Evolutionary conservation across 2,113 vertebrate species (phyloP).

Genomic region (Haemorhous mexicanus): DNA sequence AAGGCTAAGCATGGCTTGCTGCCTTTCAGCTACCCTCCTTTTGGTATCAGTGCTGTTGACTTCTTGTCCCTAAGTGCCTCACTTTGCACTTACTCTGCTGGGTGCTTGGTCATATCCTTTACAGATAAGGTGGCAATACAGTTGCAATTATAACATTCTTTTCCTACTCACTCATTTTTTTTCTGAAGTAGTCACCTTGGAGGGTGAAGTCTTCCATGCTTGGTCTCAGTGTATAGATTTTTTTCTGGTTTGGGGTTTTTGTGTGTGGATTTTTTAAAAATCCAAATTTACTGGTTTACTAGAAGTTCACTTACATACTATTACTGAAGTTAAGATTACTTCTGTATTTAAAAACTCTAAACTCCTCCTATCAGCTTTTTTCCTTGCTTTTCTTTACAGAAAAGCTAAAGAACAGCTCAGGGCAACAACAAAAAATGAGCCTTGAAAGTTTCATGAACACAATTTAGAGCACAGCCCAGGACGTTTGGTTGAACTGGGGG

Average conservation of each 20-base stretch:
- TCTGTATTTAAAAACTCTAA: background rate
- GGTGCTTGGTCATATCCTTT: background rate
- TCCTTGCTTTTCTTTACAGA: background rate
- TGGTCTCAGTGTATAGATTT: background rate
- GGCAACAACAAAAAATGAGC: background rate
- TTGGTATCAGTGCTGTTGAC: background rate
- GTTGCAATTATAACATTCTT: conserved; percentile 11
- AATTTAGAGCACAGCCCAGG: background rate
- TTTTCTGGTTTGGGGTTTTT: background rate
- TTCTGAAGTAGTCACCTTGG: background rate
- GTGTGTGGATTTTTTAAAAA: background rate
- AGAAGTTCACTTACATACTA: background rate
- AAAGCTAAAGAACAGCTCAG: background rate
- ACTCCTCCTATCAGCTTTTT: background rate
- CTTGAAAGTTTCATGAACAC: background rate
- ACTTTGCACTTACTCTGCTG: conserved; percentile 45
- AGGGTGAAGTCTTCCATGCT: background rate
- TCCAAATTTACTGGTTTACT: background rate
- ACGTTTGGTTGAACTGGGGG: background rate
- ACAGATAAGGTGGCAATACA: conserved; percentile 34
- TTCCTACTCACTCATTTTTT: conserved; percentile 1
- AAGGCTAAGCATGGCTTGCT: background rate
- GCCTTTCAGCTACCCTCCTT: background rate
- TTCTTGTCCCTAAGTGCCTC: conserved; percentile 17
- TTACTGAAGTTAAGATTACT: background rate